These are phyloP conservation scores for Myrmecobius fasciatus DNA, from an alignment of 2,113 vertebrate genomes.

Conservation along the genomic window DNA sequence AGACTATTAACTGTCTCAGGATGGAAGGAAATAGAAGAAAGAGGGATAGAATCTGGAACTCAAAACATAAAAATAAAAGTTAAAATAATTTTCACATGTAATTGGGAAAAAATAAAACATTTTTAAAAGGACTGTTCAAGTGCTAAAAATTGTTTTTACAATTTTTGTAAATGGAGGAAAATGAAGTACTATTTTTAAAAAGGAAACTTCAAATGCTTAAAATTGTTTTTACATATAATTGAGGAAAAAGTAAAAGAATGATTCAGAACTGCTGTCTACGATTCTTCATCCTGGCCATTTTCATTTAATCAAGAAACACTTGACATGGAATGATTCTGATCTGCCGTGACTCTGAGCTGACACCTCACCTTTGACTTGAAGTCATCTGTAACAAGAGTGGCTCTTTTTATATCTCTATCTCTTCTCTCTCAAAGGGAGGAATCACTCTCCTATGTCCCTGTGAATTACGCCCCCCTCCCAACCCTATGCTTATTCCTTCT, in stretches of 20 bases:
- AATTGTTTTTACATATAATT: too few relatives aligned
- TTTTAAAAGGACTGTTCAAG: too few relatives aligned
- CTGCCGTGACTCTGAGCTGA: too few relatives aligned
- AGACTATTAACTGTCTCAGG: neutral
- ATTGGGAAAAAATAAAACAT: neutral
- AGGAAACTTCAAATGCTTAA: too few relatives aligned
- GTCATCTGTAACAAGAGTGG: neutral
- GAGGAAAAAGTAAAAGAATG: too few relatives aligned
- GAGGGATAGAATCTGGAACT: neutral
- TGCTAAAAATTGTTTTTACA: too few relatives aligned
- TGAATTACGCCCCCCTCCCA: neutral
- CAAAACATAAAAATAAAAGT: neutral
- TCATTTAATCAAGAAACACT: neutral
- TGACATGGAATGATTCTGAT: neutral
- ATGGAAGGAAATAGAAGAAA: neutral
- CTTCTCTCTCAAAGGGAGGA: neutral
- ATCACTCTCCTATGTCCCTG: neutral
- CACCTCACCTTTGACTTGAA: neutral
- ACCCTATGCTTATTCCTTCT: neutral
- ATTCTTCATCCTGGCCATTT: neutral
- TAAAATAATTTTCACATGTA: neutral
- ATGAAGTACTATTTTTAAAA: too few relatives aligned
- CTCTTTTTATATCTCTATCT: neutral
- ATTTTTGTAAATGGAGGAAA: too few relatives aligned
- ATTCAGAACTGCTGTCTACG: too few relatives aligned